A percentile compares a stretch with the other conserved stretches of the same genome.
Conservation (phyloP, 2,888 invertebrate genomes). For the Papilio protenor region DNA sequence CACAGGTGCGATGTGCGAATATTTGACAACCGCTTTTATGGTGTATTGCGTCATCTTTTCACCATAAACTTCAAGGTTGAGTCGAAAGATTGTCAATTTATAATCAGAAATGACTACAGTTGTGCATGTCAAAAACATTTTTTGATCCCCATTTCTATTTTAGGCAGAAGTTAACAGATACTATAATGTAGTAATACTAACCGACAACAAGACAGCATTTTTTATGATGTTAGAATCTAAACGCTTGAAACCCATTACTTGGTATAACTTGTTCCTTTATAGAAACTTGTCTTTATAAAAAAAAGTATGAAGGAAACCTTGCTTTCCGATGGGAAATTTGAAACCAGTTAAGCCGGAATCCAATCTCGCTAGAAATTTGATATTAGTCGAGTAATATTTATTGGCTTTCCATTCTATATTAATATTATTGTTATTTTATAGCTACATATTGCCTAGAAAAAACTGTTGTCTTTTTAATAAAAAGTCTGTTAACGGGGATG, state of each 20-base stretch:
- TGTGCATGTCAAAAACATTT: neutral
- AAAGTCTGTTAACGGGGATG: too few species aligned
- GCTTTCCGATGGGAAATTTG: constrained; percentile 12
- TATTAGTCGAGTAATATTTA: constrained; percentile 13
- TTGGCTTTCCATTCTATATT: neutral
- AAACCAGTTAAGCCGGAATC: constrained; percentile 25
- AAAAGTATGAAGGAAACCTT: constrained; percentile 2
- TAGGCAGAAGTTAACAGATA: neutral
- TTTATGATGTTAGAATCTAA: neutral
- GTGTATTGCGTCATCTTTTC: constrained; percentile 10
- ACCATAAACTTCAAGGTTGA: constrained; percentile 20
- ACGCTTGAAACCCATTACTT: neutral
- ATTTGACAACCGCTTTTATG: constrained; percentile 19
- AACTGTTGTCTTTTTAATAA: too few species aligned
- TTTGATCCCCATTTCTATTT: neutral
- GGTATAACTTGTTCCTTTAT: constrained; percentile 5
- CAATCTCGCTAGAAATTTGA: constrained; percentile 27
- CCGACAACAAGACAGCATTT: neutral
- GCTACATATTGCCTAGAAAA: neutral
- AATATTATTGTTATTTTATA: neutral
- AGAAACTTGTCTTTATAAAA: constrained; percentile 13
- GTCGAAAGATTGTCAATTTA: neutral
- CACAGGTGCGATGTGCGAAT: constrained; percentile 24
- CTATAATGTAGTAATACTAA: neutral
- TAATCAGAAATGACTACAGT: neutral